These are phyloP conservation scores for Gryllus longicercus DNA, from an alignment of 2,888 invertebrate species.

Conservation along the genomic window DNA sequence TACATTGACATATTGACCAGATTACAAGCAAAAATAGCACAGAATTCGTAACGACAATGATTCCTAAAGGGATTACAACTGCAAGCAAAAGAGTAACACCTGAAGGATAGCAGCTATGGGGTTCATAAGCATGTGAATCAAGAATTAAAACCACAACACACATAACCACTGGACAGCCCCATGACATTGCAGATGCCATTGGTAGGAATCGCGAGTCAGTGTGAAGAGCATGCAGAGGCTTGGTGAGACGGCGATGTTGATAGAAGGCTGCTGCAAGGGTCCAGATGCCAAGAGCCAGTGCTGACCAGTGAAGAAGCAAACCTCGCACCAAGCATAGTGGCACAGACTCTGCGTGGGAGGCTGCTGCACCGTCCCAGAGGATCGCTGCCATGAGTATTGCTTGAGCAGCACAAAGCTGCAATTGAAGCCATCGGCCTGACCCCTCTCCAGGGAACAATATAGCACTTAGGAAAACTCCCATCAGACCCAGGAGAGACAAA, in stretches of 20 bases:
- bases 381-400: not conserved
- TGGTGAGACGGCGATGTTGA: not conserved
- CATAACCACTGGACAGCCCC: not conserved
- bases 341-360: not conserved
- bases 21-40: not conserved
- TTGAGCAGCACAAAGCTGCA: not conserved
- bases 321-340: not conserved
- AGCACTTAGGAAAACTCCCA: slow-evolving; percentile 3
- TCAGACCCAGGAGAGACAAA: not conserved
- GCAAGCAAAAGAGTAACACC: not conserved
- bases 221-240: not conserved
- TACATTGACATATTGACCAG: not conserved
- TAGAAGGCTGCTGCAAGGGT: not conserved
- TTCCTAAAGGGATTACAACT: not conserved
- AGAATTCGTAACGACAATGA: not conserved
- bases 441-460: not conserved
- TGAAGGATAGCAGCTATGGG: not conserved
- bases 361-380: not conserved
- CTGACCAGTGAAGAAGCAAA: not conserved
- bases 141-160: not conserved
- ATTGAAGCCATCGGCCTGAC: not conserved
- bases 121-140: not conserved
- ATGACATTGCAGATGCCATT: not conserved
- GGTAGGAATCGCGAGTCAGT: not conserved
- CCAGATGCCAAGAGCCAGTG: not conserved